Evolutionary conservation across 2,797 vertebrate species (phyloP), one percentile per base, ranked within the genome.

Genomic region (Synaphobranchus kaupii): DNA sequence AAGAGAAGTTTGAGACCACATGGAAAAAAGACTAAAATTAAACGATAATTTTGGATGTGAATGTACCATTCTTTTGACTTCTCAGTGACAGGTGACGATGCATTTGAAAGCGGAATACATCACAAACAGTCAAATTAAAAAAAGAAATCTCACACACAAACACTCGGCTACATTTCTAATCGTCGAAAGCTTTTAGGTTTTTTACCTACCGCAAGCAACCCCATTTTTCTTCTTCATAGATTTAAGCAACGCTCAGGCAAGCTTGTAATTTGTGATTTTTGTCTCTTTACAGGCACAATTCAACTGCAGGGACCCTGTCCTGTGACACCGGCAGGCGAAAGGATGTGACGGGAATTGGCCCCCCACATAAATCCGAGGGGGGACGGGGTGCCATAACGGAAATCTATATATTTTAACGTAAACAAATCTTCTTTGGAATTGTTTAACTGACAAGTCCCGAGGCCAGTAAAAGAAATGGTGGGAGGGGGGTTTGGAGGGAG

Each of bases 371-470:
- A 91, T 89, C 88, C 83, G 7, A 31, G 85, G 80, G 54, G 54
- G 76, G n/a, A 88, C 80, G 88, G 89, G 86, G 86, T 86, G 78
- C 89, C 87, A 89, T 91, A 93, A 90, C 89, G 90, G 89, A 94
- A 90, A 94, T 92, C 92, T 91, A 91, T 92, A 92, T 85, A 89
- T 92, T 93, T 93, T 90, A 92, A 94, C 91, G 92, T 90, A 89
- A 89, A 93, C 90, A 89, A 90, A 95, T 94, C 91, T 92, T 90
- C 92, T 88, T 91, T 90, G 91, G 92, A 91, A 95, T 93, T 94
- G 93, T 94, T 92, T 92, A 90, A 92, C 89, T 93, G 90, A 91
- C 91, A 91, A 85, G 89, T 91, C 90, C 92, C 89, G 87, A 76
- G 88, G 90, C 86, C 86, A 89, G 87, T 91, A 17, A 63, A 80